Evolutionary conservation across 2,888 invertebrate species (phyloP).

Genomic region (Azorinus chamasolen): DNA sequence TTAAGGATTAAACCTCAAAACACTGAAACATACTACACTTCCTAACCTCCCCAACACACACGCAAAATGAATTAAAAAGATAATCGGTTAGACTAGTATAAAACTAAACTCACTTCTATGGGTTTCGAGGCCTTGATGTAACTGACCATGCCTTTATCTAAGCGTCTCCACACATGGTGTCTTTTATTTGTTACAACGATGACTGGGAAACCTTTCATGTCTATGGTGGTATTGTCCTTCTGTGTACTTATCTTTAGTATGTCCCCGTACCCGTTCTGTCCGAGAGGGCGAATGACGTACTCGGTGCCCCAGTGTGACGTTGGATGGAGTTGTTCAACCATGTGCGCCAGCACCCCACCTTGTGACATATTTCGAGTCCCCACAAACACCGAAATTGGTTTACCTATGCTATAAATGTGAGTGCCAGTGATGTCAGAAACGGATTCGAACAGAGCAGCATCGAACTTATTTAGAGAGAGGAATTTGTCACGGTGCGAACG

Average conservation of each 20-base stretch:
- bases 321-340: conserved; percentile 48
- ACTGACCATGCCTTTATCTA: too few species aligned
- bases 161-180: too few species aligned
- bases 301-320: conserved; percentile 50
- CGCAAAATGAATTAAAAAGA: too few species aligned
- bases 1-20: too few species aligned
- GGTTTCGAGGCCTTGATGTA: too few species aligned
- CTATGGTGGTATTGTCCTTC: conserved; percentile 11
- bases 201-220: conserved; percentile 30
- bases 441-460: conserved; percentile 43
- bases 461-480: conserved; percentile 28
- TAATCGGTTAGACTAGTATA: too few species aligned
- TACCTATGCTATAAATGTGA: conserved; percentile 27
- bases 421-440: conserved; percentile 48
- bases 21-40: too few species aligned
- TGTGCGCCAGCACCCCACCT: conserved; percentile 19
- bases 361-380: conserved; percentile 45
- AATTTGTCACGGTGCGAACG: conserved; percentile 4
- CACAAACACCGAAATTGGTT: conserved; percentile 48
- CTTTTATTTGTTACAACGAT: too few species aligned
- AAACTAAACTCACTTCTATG: too few species aligned
- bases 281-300: conserved; percentile 17
- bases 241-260: conserved; percentile 36
- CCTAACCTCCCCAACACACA: too few species aligned
- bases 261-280: conserved; percentile 39